Evolutionary conservation across 2,888 invertebrate genomes (phyloP), one percentile per base, ranked within the genome.

Genomic region (Drosophila paracracens): DNA sequence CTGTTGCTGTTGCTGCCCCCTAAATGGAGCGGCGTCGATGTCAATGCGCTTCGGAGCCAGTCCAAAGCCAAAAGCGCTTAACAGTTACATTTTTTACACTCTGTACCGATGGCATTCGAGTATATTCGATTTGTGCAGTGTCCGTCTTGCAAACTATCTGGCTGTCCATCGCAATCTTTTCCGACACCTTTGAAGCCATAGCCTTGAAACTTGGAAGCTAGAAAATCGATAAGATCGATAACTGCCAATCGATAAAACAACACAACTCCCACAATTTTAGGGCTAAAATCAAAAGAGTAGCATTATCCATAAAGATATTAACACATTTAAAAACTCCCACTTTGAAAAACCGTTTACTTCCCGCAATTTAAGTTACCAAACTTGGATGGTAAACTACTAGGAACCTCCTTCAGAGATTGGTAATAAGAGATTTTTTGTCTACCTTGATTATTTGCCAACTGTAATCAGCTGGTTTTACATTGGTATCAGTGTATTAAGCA

Each of bases 11-110:
- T 27, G 16, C 38, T 57, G 57, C 43, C 40, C 83, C 88, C 70
- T 89, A 88, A 89, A 88, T 88, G 87, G 87, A 89, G 76, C 80
- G 72, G 61, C 74, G 72, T 71, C 53, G 82, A 87, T 84, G 84
- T 87, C 89, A 89, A 87, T 84, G 81, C 81, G 81, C 82, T 82
- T 62, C 68, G 33, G 43, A 50, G 70, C 62, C 63, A 61, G 66
- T 66, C 59, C 67, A 75, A 58, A 79, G 58, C 76, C 68, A 75
- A 68, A 79, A 65, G 70, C 60, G 65, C 58, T 65, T 46, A 73
- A 63, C 68, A 72, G 68, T 76, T 70, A 29, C 33, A 56, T 16
- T 53, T 51, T 38, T 13, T 69, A 35, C 51, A 4, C 58, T 25
- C 46, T 46, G 25, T 4, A 16, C 21, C 7, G 21, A 7, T 21